Evolutionary conservation across 2,797 vertebrate species (phyloP).

Genomic region (Pantherophis vulpinus): DNA sequence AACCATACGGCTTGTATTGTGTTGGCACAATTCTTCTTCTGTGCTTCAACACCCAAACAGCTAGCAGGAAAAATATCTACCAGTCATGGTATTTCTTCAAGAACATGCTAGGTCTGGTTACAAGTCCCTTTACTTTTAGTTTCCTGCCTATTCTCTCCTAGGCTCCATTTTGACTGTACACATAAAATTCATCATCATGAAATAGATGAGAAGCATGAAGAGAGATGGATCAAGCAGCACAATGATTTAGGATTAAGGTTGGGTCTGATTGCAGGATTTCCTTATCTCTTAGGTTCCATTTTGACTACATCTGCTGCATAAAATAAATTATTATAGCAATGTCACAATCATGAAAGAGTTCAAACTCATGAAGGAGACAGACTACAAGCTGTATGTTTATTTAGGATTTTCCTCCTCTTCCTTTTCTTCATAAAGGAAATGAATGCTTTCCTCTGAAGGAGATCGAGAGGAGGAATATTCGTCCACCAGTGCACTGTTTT

Average conservation of each 20-base stretch:
- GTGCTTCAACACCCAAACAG: background rate
- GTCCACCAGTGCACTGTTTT: background rate
- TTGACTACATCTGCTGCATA: background rate
- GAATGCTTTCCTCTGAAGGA: background rate
- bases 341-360: background rate
- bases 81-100: background rate
- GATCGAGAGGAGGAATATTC: background rate
- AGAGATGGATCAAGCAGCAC: background rate
- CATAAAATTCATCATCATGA: background rate
- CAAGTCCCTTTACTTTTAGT: background rate
- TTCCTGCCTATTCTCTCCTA: background rate
- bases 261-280: background rate
- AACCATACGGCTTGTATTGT: background rate
- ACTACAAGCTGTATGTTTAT: background rate
- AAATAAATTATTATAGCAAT: background rate
- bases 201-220: background rate
- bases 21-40: background rate
- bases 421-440: background rate
- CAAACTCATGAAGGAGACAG: background rate
- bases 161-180: background rate
- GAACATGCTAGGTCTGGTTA: background rate
- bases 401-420: background rate
- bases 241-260: background rate
- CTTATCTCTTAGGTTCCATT: background rate
- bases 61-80: background rate